Conservation (phyloP, 2,888 invertebrate genomes). For the Cremastinae sp. region DNA sequence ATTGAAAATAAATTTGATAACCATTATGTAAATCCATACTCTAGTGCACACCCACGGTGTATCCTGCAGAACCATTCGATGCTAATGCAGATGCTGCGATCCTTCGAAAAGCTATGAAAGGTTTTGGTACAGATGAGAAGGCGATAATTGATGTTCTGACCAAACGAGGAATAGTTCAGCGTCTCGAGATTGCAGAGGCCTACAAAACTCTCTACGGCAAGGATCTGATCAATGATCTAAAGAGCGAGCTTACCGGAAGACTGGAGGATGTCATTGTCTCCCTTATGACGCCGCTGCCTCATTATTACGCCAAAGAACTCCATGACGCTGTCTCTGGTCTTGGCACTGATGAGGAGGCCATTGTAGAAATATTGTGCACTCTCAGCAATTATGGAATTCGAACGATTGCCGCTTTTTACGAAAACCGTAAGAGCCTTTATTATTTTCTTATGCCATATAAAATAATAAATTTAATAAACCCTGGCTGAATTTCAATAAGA, state of each 20-base stretch:
- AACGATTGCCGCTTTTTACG: slow-evolving; percentile 91
- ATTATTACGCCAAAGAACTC: slow-evolving; percentile 94
- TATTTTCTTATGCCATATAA: background rate
- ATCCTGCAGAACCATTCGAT: slow-evolving; percentile 92
- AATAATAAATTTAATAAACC: background rate
- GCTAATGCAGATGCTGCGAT: slow-evolving; percentile 91
- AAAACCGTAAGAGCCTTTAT: slow-evolving; percentile 84
- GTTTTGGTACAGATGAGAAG: slow-evolving; percentile 95
- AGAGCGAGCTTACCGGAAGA: slow-evolving; percentile 93
- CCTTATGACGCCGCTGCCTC: slow-evolving; percentile 93
- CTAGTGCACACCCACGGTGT: slow-evolving; percentile 93
- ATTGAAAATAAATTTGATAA: background rate
- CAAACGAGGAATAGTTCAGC: slow-evolving; percentile 93
- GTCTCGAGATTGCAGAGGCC: slow-evolving; percentile 93
- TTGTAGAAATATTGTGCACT: slow-evolving; percentile 96
- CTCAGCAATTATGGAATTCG: slow-evolving; percentile 94
- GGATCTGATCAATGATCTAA: slow-evolving; percentile 91
- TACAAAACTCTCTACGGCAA: slow-evolving; percentile 95
- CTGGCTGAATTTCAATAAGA: background rate
- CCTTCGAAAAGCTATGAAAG: slow-evolving; percentile 95
- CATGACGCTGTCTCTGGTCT: slow-evolving; percentile 92
- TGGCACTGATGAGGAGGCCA: slow-evolving; percentile 94
- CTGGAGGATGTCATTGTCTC: slow-evolving; percentile 95
- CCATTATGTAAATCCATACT: background rate
- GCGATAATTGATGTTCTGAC: slow-evolving; percentile 95